Percentiles rank a stretch among this genome's conserved stretches.
phyloP scores from a whole-genome alignment of 1,140 invertebrate genomes.

The Tetranychus urticae region DNA sequence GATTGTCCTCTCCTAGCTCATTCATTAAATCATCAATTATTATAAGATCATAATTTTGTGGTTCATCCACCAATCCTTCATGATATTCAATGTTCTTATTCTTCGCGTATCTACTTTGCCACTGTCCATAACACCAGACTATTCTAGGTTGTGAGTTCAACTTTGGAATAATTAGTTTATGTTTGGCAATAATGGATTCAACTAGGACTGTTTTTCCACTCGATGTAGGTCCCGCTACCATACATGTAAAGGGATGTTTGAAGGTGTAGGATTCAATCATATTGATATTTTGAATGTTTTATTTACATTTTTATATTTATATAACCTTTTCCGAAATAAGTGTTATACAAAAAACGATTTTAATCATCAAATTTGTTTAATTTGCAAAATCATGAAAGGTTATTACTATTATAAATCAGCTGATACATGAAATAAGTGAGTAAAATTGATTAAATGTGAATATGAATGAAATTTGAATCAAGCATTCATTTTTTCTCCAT shows the following conservation, averaged over 20 bases:
- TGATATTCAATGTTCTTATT: background rate
- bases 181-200: background rate
- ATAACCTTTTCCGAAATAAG: too few species aligned
- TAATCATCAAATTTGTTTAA: too few species aligned
- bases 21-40: slow-evolving; percentile 22
- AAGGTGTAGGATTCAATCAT: background rate
- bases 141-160: background rate
- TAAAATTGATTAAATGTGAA: too few species aligned
- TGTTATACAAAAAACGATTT: too few species aligned
- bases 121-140: background rate
- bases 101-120: background rate
- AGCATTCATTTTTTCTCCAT: too few species aligned
- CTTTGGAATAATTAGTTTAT: background rate
- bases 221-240: background rate
- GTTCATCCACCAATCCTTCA: background rate
- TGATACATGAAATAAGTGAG: too few species aligned
- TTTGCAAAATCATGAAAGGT: too few species aligned
- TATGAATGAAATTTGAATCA: too few species aligned
- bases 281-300: too few species aligned
- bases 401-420: too few species aligned
- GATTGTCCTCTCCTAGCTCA: slow-evolving; percentile 15
- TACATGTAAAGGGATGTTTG: background rate
- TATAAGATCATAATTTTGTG: background rate
- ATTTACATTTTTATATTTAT: too few species aligned
- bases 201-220: background rate